These are phyloP conservation scores for Blomia tropicalis DNA, from an alignment of 2,888 invertebrate genomes.

Conservation along the genomic window DNA sequence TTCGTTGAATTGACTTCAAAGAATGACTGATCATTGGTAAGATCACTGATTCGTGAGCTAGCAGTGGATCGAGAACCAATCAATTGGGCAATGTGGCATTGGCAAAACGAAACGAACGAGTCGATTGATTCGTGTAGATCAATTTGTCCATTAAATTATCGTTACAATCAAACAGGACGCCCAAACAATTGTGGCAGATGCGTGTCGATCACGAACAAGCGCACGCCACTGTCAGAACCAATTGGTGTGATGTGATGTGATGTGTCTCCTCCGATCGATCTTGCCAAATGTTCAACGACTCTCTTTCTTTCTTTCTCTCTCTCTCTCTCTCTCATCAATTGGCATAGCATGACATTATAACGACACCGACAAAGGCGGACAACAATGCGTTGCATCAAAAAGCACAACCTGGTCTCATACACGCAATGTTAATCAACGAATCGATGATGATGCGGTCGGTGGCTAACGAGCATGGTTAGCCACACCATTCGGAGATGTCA, in stretches of 20 bases:
- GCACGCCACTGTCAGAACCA: no score
- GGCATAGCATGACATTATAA: no score
- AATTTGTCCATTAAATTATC: slow-evolving; percentile 20
- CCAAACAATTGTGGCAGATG: background rate
- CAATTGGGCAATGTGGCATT: background rate
- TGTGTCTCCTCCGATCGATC: no score
- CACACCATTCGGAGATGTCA: slow-evolving; percentile 7
- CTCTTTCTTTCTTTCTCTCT: no score
- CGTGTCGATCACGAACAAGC: background rate
- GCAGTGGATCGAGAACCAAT: background rate
- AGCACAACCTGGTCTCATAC: background rate
- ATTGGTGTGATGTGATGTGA: no score
- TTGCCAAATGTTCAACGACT: no score
- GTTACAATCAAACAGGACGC: background rate
- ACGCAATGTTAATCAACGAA: background rate
- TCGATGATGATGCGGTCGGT: background rate
- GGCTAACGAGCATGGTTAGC: slow-evolving; percentile 1
- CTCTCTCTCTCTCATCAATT: no score
- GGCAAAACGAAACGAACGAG: background rate
- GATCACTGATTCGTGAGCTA: background rate
- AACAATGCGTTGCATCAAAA: no score
- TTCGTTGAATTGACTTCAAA: background rate
- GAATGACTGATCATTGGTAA: background rate
- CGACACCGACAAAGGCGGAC: no score
- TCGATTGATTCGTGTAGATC: slow-evolving; percentile 15